Percentiles rank a stretch among this genome's conserved stretches.
Conservation (phyloP, 2,888 invertebrate species). For the Hydroisotoma schaefferi region DNA sequence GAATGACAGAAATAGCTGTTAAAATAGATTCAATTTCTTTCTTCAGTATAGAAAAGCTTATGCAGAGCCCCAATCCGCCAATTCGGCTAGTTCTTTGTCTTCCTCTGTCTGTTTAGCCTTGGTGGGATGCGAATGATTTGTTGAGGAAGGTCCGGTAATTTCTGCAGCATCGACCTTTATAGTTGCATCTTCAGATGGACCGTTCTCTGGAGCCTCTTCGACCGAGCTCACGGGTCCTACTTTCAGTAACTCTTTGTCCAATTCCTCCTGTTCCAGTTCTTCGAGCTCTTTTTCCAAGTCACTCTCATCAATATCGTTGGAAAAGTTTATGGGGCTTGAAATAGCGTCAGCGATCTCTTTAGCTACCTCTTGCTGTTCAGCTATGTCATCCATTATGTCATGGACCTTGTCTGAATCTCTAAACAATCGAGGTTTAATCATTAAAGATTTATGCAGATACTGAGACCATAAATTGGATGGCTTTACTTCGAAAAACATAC, state of each 20-base stretch:
- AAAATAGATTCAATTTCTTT: too few species aligned
- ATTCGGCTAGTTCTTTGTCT: constrained; percentile 27
- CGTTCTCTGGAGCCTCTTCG: not conserved
- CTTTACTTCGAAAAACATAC: not conserved
- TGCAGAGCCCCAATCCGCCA: constrained; percentile 23
- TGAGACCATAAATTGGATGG: not conserved
- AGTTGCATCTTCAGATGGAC: not conserved
- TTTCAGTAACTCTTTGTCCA: constrained; percentile 49
- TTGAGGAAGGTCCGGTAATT: not conserved
- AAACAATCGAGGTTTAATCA: not conserved
- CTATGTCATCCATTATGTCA: constrained; percentile 61
- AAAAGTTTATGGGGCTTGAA: constrained; percentile 56
- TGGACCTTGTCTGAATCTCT: constrained; percentile 51
- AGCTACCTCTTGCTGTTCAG: constrained; percentile 60
- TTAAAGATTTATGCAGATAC: not conserved
- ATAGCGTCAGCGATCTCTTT: constrained; percentile 61
- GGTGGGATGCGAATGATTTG: not conserved
- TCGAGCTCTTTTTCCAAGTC: constrained; percentile 47
- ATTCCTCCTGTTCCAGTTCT: constrained; percentile 50
- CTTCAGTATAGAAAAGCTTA: too few species aligned
- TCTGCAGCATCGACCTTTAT: not conserved
- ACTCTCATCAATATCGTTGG: constrained; percentile 55
- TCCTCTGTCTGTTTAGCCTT: constrained; percentile 15
- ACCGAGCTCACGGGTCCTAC: constrained; percentile 24
- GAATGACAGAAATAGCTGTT: too few species aligned